A percentile compares a stretch with the other conserved stretches of the same genome.
Conservation (phyloP, 2,888 invertebrate genomes). For the Lycia hirtaria region DNA sequence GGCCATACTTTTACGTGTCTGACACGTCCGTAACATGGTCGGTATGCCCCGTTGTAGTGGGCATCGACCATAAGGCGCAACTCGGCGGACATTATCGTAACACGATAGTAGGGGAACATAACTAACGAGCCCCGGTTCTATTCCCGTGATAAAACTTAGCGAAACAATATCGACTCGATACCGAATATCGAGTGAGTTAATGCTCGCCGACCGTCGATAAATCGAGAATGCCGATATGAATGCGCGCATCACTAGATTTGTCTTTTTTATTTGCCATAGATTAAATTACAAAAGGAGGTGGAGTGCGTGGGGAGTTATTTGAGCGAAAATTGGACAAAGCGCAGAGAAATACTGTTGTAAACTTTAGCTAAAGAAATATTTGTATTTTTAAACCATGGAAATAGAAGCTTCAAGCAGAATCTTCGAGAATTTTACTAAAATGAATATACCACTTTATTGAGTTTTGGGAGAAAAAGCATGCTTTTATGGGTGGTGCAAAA, state of each 20-base stretch:
- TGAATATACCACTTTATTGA: too few species aligned
- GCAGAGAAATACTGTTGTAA: background rate
- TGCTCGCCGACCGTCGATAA: conserved; percentile 58
- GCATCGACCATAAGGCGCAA: too few species aligned
- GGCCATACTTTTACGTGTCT: too few species aligned
- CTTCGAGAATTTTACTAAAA: too few species aligned
- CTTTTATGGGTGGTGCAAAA: too few species aligned
- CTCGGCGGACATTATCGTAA: conserved; percentile 71
- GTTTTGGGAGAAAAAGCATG: too few species aligned
- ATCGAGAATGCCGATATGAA: conserved; percentile 44
- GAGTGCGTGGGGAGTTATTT: background rate
- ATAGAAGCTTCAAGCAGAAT: background rate
- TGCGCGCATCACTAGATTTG: conserved; percentile 42
- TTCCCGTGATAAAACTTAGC: conserved; percentile 70
- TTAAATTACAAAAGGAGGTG: conserved; percentile 29
- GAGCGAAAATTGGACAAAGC: conserved; percentile 5
- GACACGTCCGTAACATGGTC: too few species aligned
- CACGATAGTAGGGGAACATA: conserved; percentile 70
- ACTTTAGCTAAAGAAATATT: too few species aligned
- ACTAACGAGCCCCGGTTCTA: conserved; percentile 67
- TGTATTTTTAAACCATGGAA: background rate
- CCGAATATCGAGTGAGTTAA: conserved; percentile 68
- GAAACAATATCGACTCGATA: conserved; percentile 76
- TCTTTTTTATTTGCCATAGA: conserved; percentile 31
- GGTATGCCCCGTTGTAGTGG: too few species aligned